Conservation (phyloP, 1,140 invertebrate genomes). For the Drosophila mojavensis region DNA sequence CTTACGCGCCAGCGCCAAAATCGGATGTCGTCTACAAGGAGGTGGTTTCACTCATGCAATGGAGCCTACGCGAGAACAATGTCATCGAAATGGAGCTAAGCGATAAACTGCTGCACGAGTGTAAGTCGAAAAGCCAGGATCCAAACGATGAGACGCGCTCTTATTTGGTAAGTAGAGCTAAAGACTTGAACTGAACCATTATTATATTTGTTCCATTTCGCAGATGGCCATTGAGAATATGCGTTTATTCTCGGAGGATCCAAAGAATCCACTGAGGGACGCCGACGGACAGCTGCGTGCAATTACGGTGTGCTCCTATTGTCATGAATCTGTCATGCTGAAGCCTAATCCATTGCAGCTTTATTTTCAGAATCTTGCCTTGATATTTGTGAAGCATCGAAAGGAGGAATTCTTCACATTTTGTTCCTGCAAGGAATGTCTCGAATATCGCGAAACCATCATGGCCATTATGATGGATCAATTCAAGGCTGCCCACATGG, state of each 20-base stretch:
- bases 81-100: conserved; percentile 73
- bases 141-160: conserved; percentile 68
- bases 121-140: conserved; percentile 54
- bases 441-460: conserved; percentile 82
- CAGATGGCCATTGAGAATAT: conserved; percentile 77
- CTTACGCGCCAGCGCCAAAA: conserved; percentile 71
- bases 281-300: conserved; percentile 73
- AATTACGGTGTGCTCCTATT: conserved; percentile 68
- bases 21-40: conserved; percentile 71
- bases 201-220: neutral
- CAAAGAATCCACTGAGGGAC: conserved; percentile 66
- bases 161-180: conserved; percentile 54
- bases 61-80: conserved; percentile 77
- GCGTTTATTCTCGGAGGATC: conserved; percentile 72
- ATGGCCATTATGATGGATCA: conserved; percentile 83
- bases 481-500: conserved; percentile 82
- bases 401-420: conserved; percentile 81
- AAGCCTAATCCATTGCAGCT: conserved; percentile 72
- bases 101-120: conserved; percentile 71
- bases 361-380: conserved; percentile 81
- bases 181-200: too few relatives aligned
- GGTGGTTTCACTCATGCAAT: conserved; percentile 72
- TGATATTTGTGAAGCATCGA: conserved; percentile 80
- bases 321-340: conserved; percentile 15
- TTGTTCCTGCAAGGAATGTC: conserved; percentile 83